Percentiles rank a stretch among this genome's conserved stretches.
phyloP scores from a whole-genome alignment of 2,113 vertebrate species.

The Poeciliopsis prolifica region DNA sequence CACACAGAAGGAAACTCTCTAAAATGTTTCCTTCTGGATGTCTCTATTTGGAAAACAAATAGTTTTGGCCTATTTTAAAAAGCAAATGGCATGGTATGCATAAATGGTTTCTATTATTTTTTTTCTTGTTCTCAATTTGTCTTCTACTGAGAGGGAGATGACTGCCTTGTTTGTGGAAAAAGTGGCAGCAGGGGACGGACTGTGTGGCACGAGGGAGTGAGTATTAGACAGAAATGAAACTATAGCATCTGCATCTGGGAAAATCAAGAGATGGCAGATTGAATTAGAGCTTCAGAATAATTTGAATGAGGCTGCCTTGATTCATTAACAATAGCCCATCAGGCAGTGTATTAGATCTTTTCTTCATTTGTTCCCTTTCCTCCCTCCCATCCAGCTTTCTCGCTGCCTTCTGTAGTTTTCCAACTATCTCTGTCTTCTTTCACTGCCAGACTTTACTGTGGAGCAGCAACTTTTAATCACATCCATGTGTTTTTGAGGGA shows the following conservation, averaged over 20 bases:
- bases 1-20: constrained; percentile 8
- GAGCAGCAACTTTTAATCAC: constrained; percentile 68
- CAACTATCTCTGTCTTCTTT: constrained; percentile 21
- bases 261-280: constrained; percentile 69
- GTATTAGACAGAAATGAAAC: constrained; percentile 71
- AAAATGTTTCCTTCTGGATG: constrained; percentile 30
- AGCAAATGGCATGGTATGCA: constrained; percentile 39
- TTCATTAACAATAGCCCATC: constrained; percentile 64
- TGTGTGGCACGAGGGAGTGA: constrained; percentile 51
- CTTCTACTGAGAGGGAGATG: constrained; percentile 47
- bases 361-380: constrained; percentile 43
- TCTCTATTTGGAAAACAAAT: constrained; percentile 25
- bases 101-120: constrained; percentile 26
- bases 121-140: background rate
- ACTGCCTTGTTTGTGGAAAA: constrained; percentile 43
- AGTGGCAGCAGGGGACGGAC: constrained; percentile 50
- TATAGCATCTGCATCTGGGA: constrained; percentile 66
- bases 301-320: constrained; percentile 67
- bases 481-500: constrained; percentile 67
- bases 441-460: constrained; percentile 48
- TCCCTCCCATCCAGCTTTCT: constrained; percentile 12
- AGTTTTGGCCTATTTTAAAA: constrained; percentile 45
- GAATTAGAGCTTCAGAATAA: constrained; percentile 72
- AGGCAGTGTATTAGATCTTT: constrained; percentile 54
- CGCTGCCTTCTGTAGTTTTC: constrained; percentile 29